phyloP scores from a whole-genome alignment of 1,140 invertebrate genomes.

The Drosophila kohkoa region DNA sequence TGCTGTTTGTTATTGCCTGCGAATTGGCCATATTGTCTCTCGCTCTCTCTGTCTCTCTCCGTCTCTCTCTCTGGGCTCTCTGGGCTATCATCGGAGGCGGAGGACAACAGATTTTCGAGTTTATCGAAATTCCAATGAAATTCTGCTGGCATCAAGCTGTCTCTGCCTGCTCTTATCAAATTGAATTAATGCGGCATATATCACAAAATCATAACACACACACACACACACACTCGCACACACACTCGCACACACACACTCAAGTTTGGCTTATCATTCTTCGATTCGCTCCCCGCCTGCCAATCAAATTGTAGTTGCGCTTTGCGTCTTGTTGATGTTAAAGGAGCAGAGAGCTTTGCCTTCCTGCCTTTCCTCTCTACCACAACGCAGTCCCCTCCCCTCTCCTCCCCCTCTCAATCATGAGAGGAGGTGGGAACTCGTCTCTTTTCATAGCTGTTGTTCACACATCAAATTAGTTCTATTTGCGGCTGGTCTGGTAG shows the following conservation, averaged over 20 bases:
- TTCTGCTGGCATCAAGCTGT: slow-evolving; percentile 42
- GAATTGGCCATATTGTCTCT: slow-evolving; percentile 31
- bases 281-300: slow-evolving; percentile 25
- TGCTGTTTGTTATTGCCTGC: slow-evolving; percentile 15
- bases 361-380: background rate
- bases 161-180: slow-evolving; percentile 65
- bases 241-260: too few relatives aligned
- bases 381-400: background rate
- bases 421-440: background rate
- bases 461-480: slow-evolving; percentile 80
- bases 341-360: background rate
- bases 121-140: slow-evolving; percentile 62
- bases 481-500: slow-evolving; percentile 68
- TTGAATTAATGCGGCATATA: slow-evolving; percentile 78
- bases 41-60: too few relatives aligned
- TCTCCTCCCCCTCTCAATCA: background rate
- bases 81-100: background rate
- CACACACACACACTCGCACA: slow-evolving; percentile 11
- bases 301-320: slow-evolving; percentile 24
- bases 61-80: too few relatives aligned
- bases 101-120: slow-evolving; percentile 43
- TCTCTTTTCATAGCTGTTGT: slow-evolving; percentile 49
- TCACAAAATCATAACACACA: slow-evolving; percentile 68
- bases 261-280: slow-evolving; percentile 41
- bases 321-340: slow-evolving; percentile 12